These are phyloP conservation scores for Porphyrio hochstetteri DNA, from an alignment of 2,113 vertebrate species.

Conservation along the genomic window DNA sequence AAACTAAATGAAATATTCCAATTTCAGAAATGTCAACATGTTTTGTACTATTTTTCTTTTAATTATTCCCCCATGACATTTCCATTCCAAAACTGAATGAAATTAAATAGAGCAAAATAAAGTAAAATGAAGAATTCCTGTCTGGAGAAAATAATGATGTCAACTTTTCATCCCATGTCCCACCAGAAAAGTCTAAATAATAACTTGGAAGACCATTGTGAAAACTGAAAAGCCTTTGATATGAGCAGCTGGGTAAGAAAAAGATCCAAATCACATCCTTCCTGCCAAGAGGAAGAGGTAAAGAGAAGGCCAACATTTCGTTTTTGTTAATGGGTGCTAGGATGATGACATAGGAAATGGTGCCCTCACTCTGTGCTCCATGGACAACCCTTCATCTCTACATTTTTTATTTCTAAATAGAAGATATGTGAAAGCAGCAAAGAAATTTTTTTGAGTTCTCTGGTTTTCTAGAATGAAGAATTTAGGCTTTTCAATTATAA, in stretches of 20 bases:
- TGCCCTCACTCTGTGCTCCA: not conserved
- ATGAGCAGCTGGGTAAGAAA: not conserved
- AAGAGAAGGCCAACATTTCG: not conserved
- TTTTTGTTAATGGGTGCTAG: not conserved
- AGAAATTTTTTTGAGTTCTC: not conserved
- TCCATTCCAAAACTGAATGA: not conserved
- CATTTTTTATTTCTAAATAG: not conserved
- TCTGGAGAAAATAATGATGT: not conserved
- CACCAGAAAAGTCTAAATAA: not conserved
- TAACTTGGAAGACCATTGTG: not conserved
- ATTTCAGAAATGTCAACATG: slow-evolving; percentile 16
- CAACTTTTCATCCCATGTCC: not conserved
- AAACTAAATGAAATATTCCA: not conserved
- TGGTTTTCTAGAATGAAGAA: not conserved
- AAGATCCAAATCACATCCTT: not conserved
- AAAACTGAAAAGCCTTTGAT: not conserved
- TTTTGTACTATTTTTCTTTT: not conserved
- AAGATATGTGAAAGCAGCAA: not conserved
- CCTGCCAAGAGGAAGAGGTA: not conserved
- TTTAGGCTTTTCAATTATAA: not conserved
- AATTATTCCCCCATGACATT: not conserved
- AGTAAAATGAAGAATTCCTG: not conserved
- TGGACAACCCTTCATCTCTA: not conserved
- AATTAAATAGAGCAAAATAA: not conserved
- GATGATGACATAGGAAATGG: not conserved